These are phyloP conservation scores for Pyrochroa serraticornis DNA, from an alignment of 2,888 invertebrate genomes.

Conservation along the genomic window DNA sequence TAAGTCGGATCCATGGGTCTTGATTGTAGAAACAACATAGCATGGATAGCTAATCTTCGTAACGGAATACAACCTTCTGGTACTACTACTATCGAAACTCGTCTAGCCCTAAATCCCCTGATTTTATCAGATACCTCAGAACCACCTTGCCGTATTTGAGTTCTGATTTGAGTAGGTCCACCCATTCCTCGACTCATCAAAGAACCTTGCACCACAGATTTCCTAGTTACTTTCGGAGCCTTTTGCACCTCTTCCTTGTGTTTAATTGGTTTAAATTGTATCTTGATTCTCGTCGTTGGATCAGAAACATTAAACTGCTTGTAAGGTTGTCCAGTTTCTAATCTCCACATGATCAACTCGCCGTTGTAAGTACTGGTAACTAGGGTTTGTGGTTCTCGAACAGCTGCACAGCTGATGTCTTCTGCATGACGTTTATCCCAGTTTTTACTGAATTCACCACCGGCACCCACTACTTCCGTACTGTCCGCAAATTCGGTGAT, in stretches of 20 bases:
- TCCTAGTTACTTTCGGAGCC: conserved; percentile 4
- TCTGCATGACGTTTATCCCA: conserved; percentile 78
- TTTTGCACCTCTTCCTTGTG: conserved; percentile 23
- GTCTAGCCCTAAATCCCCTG: conserved; percentile 40
- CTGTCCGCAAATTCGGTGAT: conserved; percentile 72
- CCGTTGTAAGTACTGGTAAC: conserved; percentile 81
- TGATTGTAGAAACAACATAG: conserved; percentile 70
- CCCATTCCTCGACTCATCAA: neutral
- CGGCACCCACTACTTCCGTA: conserved; percentile 60
- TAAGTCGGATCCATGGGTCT: conserved; percentile 60
- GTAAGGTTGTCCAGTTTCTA: conserved; percentile 81
- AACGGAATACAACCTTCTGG: conserved; percentile 56
- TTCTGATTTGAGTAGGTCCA: too few species aligned
- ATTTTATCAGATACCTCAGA: neutral
- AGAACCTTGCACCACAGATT: conserved; percentile 2
- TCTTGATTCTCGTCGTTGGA: conserved; percentile 64
- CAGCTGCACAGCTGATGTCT: conserved; percentile 75
- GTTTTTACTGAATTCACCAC: conserved; percentile 60
- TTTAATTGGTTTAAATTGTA: conserved; percentile 60
- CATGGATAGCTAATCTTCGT: conserved; percentile 66
- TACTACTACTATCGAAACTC: conserved; percentile 57
- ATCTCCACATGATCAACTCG: conserved; percentile 80
- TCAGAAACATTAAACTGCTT: conserved; percentile 60
- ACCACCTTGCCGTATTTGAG: neutral
- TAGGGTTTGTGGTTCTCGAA: conserved; percentile 69